A percentile compares a stretch with the other conserved stretches of the same genome.
These are phyloP conservation scores for Rugalucina vietnamica DNA, from an alignment of 2,888 invertebrate genomes.

Conservation along the genomic window DNA sequence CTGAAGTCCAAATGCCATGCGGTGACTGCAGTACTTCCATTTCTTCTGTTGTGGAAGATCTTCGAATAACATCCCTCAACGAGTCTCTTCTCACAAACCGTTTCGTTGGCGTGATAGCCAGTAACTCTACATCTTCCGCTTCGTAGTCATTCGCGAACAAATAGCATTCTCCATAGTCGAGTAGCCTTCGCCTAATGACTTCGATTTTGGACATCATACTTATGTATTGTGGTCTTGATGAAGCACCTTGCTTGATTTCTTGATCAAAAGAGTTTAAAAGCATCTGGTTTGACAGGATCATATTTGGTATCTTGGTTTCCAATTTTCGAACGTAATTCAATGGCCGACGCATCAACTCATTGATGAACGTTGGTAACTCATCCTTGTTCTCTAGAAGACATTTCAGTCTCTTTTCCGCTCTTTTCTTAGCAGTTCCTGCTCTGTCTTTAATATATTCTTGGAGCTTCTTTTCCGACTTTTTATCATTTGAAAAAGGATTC, in stretches of 20 bases:
- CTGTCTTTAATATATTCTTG: constrained; percentile 52
- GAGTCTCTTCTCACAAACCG: neutral
- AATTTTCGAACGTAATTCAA: constrained; percentile 52
- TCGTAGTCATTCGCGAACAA: constrained; percentile 66
- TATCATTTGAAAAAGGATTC: neutral
- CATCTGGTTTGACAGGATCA: constrained; percentile 68
- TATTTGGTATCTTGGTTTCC: constrained; percentile 64
- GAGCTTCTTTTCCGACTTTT: constrained; percentile 46
- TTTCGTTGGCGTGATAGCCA: neutral
- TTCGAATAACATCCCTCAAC: neutral
- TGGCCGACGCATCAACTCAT: constrained; percentile 56
- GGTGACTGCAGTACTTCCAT: constrained; percentile 13
- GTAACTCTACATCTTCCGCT: constrained; percentile 55
- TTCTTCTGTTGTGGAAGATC: constrained; percentile 4
- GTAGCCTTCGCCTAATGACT: constrained; percentile 59
- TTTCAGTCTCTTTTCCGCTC: constrained; percentile 57
- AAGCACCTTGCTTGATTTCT: constrained; percentile 57
- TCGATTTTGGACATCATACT: constrained; percentile 65
- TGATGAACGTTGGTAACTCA: constrained; percentile 47
- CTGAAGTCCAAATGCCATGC: constrained; percentile 50
- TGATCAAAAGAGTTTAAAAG: constrained; percentile 66
- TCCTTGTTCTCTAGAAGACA: constrained; percentile 55
- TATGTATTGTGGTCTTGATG: constrained; percentile 56
- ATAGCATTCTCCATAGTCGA: constrained; percentile 61
- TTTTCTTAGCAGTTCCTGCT: constrained; percentile 37